These are phyloP conservation scores for Syrmaticus mikado DNA, from an alignment of 2,113 vertebrate species.

Conservation along the genomic window DNA sequence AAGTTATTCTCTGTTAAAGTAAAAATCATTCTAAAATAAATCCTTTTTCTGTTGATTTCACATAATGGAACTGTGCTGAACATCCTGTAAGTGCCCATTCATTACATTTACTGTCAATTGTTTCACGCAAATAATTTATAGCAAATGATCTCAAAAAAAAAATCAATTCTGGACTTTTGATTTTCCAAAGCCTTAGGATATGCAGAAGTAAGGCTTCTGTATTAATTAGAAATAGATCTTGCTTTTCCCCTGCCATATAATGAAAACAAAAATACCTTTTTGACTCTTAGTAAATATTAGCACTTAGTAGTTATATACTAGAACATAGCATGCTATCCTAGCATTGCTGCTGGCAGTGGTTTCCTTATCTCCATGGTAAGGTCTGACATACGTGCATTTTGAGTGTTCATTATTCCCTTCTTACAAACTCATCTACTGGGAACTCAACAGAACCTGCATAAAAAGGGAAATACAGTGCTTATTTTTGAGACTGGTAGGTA, in stretches of 20 bases:
- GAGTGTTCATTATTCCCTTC: neutral
- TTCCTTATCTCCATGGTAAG: neutral
- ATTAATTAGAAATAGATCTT: slow-evolving; percentile 9
- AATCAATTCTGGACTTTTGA: slow-evolving; percentile 34
- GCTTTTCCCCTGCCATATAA: neutral
- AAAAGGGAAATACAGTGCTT: neutral
- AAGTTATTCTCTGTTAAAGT: neutral
- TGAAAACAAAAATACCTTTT: neutral
- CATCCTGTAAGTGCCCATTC: slow-evolving; percentile 10
- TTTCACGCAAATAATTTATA: slow-evolving; percentile 28
- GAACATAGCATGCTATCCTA: neutral
- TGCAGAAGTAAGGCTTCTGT: slow-evolving; percentile 13
- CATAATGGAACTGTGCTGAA: neutral
- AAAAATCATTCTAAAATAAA: neutral
- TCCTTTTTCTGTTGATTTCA: neutral
- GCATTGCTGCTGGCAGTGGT: neutral
- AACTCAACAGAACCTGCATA: neutral
- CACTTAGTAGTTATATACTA: neutral
- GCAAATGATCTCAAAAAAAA: neutral
- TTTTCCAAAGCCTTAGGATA: slow-evolving; percentile 3
- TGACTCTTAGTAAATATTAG: neutral
- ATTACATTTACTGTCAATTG: slow-evolving; percentile 11
- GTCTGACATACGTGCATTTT: rapidly evolving
- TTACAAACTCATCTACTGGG: neutral
- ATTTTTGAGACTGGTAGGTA: neutral